Base-by-base conservation (phyloP, 2,113 vertebrate genomes). In the Aphyosemion australe region DNA sequence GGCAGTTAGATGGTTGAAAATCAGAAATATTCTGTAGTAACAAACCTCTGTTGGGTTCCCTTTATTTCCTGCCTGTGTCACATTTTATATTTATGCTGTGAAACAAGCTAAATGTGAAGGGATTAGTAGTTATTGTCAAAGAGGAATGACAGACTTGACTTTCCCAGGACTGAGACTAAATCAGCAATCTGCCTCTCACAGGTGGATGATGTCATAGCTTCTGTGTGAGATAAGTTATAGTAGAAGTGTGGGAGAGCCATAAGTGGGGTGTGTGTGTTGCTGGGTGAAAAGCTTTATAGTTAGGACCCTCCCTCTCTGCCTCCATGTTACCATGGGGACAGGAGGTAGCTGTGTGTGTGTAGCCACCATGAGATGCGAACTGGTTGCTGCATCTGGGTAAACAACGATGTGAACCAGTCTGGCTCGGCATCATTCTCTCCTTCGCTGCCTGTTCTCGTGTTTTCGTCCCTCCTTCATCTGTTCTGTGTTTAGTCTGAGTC, bases 251-350 rank as follows among this genome's bases (percentile, higher is more conserved):
- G 5, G 12, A 43, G 55, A 69, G 41, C 68, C 49, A 46, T 79
- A 72, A 66, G 69, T 60, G 72, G 61, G 64, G 60, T 67, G n/a
- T 72, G 69, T 74, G 51, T 72, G 20, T 54, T 88, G 80, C 83
- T 85, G 70, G 79, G 77, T 65, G 81, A 85, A 87, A 86, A 61
- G 73, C 79, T 83, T 83, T 81, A 76, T 76, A 74, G 83, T 87
- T 86, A 74, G 74, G 80, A 77, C 71, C 82, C 72, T 82, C 82
- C 79, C 61, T 66, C 69, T 21, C 49, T 51, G 47, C 73, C 72
- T 84, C 37, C 26, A 70, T 56, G 83, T 89, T 84, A 82, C 87
- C 85, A 87, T 86, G 83, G 87, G 79, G 81, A 89, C 81, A 79
- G 73, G 59, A 77, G 72, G 78, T 82, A 65, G 56, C 13, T 49